These are phyloP conservation scores for Lepisosteus oculatus DNA, from an alignment of 2,113 vertebrate species.

Conservation along the genomic window DNA sequence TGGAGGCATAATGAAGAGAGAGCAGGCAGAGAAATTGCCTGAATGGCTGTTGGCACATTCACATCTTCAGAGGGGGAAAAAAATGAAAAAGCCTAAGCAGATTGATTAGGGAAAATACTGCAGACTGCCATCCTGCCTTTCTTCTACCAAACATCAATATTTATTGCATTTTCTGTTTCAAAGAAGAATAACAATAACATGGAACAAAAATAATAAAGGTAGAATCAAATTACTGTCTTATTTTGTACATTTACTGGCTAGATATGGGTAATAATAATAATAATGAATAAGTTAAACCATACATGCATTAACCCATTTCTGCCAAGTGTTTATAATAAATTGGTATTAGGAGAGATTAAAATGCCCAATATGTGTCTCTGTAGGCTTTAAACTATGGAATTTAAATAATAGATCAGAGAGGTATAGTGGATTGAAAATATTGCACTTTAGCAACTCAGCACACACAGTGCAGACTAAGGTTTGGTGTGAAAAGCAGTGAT, in stretches of 20 bases:
- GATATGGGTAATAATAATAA: constrained; percentile 32
- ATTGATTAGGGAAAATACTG: constrained; percentile 30
- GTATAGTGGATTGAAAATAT: too few species aligned
- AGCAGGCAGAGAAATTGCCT: background rate
- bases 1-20: background rate
- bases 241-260: constrained; percentile 35
- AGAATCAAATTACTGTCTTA: constrained; percentile 58
- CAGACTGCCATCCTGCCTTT: constrained; percentile 41
- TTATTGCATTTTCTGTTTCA: constrained; percentile 66
- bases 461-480: too few species aligned
- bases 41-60: constrained; percentile 5
- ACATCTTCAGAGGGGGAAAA: background rate
- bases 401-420: too few species aligned
- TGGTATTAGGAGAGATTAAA: too few species aligned
- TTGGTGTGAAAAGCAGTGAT: too few species aligned
- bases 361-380: too few species aligned
- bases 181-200: constrained; percentile 49
- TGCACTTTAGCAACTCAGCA: too few species aligned
- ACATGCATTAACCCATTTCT: too few species aligned
- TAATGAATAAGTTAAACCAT: background rate
- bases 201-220: constrained; percentile 58
- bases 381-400: too few species aligned
- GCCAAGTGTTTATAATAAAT: too few species aligned
- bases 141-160: constrained; percentile 65
- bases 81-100: constrained; percentile 26